These are phyloP conservation scores for Lamellibrachia columna DNA, from an alignment of 2,888 invertebrate species.

Conservation along the genomic window DNA sequence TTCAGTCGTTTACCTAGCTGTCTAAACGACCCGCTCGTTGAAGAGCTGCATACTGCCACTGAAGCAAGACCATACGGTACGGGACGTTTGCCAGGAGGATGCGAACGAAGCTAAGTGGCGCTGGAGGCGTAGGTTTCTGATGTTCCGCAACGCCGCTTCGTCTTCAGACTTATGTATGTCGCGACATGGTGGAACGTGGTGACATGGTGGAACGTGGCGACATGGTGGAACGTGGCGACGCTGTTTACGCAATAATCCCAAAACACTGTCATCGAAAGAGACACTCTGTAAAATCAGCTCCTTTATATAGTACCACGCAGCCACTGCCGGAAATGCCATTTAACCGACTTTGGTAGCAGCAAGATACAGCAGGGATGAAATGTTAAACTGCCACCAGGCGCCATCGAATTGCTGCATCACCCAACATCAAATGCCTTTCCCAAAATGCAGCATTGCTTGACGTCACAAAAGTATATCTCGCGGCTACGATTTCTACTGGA, in stretches of 20 bases:
- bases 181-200: neutral
- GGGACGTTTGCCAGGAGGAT: neutral
- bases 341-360: neutral
- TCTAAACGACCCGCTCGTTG: neutral
- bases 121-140: neutral
- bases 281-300: neutral
- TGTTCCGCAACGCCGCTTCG: neutral
- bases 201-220: neutral
- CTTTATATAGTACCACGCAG: neutral
- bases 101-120: neutral
- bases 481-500: no score
- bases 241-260: neutral
- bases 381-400: neutral
- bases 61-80: neutral
- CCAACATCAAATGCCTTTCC: neutral
- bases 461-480: neutral
- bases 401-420: neutral
- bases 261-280: neutral
- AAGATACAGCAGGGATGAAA: neutral
- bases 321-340: neutral
- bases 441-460: neutral
- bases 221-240: neutral
- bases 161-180: neutral
- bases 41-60: slow-evolving; percentile 1
- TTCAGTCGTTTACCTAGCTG: neutral